Evolutionary conservation across 2,888 invertebrate genomes (phyloP).

Genomic region (Chymomyza fuscimana): DNA sequence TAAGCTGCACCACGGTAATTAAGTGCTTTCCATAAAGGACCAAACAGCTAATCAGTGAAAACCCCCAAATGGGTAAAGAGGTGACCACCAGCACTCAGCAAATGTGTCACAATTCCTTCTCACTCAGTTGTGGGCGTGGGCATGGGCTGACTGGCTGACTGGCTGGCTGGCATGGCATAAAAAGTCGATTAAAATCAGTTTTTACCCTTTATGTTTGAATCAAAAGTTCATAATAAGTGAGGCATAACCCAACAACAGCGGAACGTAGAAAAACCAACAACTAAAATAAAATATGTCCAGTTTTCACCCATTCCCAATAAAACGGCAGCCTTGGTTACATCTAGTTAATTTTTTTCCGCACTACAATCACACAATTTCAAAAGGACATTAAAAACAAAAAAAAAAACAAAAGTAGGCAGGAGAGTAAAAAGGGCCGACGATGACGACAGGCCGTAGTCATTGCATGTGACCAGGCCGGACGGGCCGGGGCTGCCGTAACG

Average conservation of each 20-base stretch:
- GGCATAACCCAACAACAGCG: background rate
- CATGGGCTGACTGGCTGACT: background rate
- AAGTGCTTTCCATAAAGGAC: background rate
- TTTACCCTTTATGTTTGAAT: slow-evolving; percentile 49
- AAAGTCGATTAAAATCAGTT: slow-evolving; percentile 26
- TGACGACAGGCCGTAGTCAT: slow-evolving; percentile 47
- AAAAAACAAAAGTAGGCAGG: background rate
- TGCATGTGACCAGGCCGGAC: slow-evolving; percentile 13
- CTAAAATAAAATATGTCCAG: slow-evolving; percentile 10
- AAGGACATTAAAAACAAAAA: slow-evolving; percentile 43
- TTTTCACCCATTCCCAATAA: background rate
- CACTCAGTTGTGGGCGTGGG: background rate
- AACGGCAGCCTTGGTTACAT: slow-evolving; percentile 60
- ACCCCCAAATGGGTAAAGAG: background rate
- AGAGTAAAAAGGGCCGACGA: slow-evolving; percentile 24
- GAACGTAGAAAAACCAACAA: too few relatives aligned
- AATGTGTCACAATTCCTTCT: background rate
- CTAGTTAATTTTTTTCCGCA: slow-evolving; percentile 66
- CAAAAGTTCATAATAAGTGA: slow-evolving; percentile 32
- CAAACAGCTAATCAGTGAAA: background rate
- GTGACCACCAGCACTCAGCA: background rate
- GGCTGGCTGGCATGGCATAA: background rate
- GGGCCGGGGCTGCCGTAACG: slow-evolving; percentile 21
- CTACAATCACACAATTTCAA: slow-evolving; percentile 68
- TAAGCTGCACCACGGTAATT: background rate